Conservation (phyloP, 2,888 invertebrate species). For the Coelogynopora nodosa region DNA sequence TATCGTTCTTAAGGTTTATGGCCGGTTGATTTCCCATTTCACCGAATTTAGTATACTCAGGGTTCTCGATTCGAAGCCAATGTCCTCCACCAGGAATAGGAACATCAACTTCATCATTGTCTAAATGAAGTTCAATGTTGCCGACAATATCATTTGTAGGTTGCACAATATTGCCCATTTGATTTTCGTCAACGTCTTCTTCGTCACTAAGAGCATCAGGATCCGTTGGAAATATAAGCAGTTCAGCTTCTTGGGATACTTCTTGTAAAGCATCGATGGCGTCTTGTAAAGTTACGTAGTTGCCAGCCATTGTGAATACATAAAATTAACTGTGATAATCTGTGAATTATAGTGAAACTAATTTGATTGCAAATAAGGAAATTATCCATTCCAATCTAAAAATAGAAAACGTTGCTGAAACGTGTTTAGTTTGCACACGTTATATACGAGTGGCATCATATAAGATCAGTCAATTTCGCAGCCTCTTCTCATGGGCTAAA, state of each 20-base stretch:
- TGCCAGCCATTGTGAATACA: neutral
- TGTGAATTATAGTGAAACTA: too few relatives aligned
- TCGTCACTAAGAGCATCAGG: neutral
- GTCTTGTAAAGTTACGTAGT: neutral
- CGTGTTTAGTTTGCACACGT: too few relatives aligned
- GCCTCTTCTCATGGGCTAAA: too few relatives aligned
- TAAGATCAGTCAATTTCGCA: too few relatives aligned
- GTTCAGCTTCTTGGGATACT: conserved; percentile 16
- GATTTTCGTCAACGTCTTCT: conserved; percentile 8
- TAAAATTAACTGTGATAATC: too few relatives aligned
- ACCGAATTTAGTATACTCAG: neutral
- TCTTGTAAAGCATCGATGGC: conserved; percentile 13
- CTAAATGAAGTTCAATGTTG: neutral
- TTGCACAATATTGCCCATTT: conserved; percentile 15
- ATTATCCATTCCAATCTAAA: too few relatives aligned
- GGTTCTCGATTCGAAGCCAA: conserved; percentile 4
- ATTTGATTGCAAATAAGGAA: too few relatives aligned
- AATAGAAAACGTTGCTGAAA: too few relatives aligned
- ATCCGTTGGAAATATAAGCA: neutral
- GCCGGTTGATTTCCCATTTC: neutral
- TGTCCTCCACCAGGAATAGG: neutral
- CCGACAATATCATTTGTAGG: neutral
- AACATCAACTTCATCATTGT: neutral
- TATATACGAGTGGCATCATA: too few relatives aligned
- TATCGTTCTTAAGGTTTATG: neutral